Base-by-base conservation (phyloP, 2,888 invertebrate genomes). In the Charanyca ferruginea region DNA sequence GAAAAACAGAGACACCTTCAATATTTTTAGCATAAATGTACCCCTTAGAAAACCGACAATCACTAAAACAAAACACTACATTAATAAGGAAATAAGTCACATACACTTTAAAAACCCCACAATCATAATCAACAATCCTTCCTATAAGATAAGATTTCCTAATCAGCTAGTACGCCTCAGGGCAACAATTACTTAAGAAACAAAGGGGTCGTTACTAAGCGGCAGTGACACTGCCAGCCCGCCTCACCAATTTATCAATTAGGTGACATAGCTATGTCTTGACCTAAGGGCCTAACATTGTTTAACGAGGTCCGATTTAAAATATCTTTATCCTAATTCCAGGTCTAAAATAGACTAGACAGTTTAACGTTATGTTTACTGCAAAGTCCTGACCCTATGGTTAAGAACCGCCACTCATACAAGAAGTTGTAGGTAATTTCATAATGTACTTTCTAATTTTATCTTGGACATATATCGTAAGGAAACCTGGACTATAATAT, bases 231-330 rank as follows among this genome's bases (percentile, higher is more conserved):
- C 49, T 66, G 57, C 18, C 18, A 20, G 38, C 51, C 74, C 48
- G 41, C 73, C 65, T 57, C 49, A 74, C 73, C 73, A 65, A 73
- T 77, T 69, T 77, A 69, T 68, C 64, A 76, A 73, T 76, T 68
- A 73, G 68, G 51, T 52, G 64, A 69, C 73, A 62, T 32, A 52
- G 47, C 61, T 65, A 45, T 61, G 58, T 48, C 22, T 58, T 73
- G 68, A 73, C 68, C 68, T 58, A 38, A 73, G 54, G 68, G 41
- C 51, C 22, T 48, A 47, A 61, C 57, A 54, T 65, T 74, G 58
- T 66, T 44, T 59, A 55, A 73, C 23, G 45, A 48, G 32, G 2
- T 28, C 35, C 3, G 35, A 23, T 70, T 61, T 64, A 49, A 52
- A 57, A 70, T 70, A 68, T 63, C 25, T 54, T 61, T 60, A 60